Base-by-base conservation (phyloP, 2,888 invertebrate genomes). In the Tinea pellionella region DNA sequence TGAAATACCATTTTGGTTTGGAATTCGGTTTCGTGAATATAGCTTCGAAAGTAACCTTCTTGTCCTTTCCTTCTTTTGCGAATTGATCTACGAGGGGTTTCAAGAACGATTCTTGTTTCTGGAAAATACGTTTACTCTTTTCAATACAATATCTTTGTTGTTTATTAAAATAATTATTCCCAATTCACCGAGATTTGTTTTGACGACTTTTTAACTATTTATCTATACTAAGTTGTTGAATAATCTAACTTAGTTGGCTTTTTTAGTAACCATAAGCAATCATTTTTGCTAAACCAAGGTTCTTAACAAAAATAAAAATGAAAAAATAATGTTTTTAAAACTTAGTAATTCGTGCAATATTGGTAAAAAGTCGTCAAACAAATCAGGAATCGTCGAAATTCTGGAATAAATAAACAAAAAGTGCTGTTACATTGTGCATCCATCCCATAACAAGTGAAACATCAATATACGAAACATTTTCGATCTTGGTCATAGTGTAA, bases 1-100 rank as follows among this genome's bases (percentile, higher is more conserved):
- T 92, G 89, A 94, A 94, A 75, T 91, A 91, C 97, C 97, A 97
- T 83, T 94, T 96, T 8, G 96, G 95, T 76, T 96, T 96, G 72
- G 93, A 90, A 78, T 98, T 97, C n/a, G 97, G 93, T 86, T 98
- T 99, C 64, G 97, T 96, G 89, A 99, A 99, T 75, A 94, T 94
- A 63, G 95, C 96, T 80, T 96, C 96, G 74, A 99, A 97, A 43
- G 91, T 90, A 66, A 96, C 96, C 82, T 96, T 96, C 80, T 97
- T 97, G 82, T 98, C 98, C 83, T 97, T 97, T 69, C 98, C 95
- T 91, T 99, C 95, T 81, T 96, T 94, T 67, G 95, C 95, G 76
- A 94, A 94, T 86, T 96, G 94, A 88, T 99, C 98, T 71, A 97
- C 93, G 73, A 99, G 89, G 63, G 97, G 97, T 80, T 95, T 96